phyloP scores from a whole-genome alignment of 2,113 vertebrate species.

The Campylomormyrus numenius region DNA sequence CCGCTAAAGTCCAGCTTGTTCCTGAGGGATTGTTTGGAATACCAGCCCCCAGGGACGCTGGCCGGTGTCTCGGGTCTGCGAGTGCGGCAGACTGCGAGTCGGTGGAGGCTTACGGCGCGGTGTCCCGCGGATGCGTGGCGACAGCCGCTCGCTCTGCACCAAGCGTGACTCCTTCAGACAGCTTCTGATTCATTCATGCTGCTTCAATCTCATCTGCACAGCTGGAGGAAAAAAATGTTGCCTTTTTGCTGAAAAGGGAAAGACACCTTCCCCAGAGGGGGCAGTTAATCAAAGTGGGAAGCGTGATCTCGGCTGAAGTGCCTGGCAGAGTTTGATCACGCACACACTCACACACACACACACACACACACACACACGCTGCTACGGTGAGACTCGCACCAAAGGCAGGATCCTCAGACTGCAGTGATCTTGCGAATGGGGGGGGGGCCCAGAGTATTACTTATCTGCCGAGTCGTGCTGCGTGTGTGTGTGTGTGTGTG shows the following conservation, averaged over 20 bases:
- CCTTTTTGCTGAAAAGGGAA: background rate
- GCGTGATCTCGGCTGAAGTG: slow-evolving; percentile 17
- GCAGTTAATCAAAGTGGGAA: slow-evolving; percentile 17
- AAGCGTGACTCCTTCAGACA: background rate
- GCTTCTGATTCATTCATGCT: background rate
- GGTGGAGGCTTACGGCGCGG: background rate
- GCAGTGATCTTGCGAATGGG: slow-evolving; percentile 6
- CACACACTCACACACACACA: background rate
- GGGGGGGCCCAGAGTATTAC: background rate
- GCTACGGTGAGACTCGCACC: background rate
- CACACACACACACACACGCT: background rate
- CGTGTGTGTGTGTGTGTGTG: background rate
- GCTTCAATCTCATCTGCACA: slow-evolving; percentile 1
- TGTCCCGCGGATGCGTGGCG: background rate
- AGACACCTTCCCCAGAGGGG: background rate
- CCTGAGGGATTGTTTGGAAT: background rate
- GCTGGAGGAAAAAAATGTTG: slow-evolving; percentile 8
- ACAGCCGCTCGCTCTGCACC: background rate
- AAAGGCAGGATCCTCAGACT: slow-evolving; percentile 10
- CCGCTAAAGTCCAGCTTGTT: background rate
- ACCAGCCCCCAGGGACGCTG: background rate
- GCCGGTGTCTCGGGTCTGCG: background rate
- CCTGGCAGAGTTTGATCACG: slow-evolving; percentile 2
- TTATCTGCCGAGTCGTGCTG: background rate
- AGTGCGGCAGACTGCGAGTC: background rate